These are phyloP conservation scores for Drosophila pegasa DNA, from an alignment of 2,888 invertebrate genomes.

Conservation along the genomic window DNA sequence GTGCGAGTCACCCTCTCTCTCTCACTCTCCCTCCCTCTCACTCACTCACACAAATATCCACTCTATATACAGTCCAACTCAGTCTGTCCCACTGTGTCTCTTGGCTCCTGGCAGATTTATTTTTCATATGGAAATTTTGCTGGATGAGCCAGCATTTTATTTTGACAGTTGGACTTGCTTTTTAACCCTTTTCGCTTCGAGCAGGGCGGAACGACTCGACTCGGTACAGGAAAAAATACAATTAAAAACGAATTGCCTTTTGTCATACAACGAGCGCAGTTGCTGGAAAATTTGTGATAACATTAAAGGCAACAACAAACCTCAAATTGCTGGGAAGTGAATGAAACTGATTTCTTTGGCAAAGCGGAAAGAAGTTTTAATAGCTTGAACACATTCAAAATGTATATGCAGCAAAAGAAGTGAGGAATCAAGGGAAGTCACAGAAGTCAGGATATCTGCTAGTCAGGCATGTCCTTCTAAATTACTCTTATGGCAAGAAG, in stretches of 20 bases:
- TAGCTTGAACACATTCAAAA: too few relatives aligned
- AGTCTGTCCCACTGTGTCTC: neutral
- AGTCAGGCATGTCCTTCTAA: too few relatives aligned
- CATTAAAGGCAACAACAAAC: conserved; percentile 5
- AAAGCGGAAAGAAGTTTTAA: too few relatives aligned
- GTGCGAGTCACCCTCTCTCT: conserved; percentile 6
- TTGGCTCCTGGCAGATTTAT: conserved; percentile 47
- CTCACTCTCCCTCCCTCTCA: neutral
- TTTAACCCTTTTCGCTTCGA: conserved; percentile 4
- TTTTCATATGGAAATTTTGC: conserved; percentile 61
- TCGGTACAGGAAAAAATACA: conserved; percentile 55
- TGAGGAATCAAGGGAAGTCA: too few relatives aligned
- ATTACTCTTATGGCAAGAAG: too few relatives aligned
- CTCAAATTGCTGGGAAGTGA: conserved; percentile 4
- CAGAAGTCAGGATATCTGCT: too few relatives aligned
- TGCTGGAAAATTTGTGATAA: conserved; percentile 35
- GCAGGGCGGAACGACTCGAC: neutral
- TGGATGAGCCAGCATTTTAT: conserved; percentile 71
- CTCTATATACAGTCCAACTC: too few relatives aligned
- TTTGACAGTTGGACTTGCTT: conserved; percentile 70
- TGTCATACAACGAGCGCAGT: conserved; percentile 25
- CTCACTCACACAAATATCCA: neutral
- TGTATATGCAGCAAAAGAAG: too few relatives aligned
- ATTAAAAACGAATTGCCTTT: conserved; percentile 74
- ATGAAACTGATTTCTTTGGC: neutral